Evolutionary conservation across 2,113 vertebrate species (phyloP), one percentile per base, ranked within the genome.

Genomic region (Microtus ochrogaster): DNA sequence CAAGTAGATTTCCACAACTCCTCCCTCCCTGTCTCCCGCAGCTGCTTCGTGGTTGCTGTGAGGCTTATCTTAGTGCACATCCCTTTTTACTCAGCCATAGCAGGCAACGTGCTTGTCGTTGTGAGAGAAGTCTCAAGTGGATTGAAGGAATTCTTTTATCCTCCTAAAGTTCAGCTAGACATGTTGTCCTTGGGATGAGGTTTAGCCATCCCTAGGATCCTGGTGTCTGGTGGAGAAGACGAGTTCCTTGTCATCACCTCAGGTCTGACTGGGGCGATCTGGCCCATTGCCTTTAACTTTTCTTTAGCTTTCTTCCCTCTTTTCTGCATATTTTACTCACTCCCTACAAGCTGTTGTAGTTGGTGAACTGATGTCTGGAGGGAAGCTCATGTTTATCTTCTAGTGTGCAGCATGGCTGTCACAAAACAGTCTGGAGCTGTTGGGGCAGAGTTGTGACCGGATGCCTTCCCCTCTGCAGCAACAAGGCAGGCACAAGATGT

Each of bases 81-180:
- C 77, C 28, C 30, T 44, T 95, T 90, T 76, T 39, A 66, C 84
- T 92, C 49, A 44, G 19, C 36, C n/a, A 26, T 63, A 72, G 73
- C n/a, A 91, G 66, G 70, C 90, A 49, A 41, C 0, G 7, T 70
- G 49, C 90, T 77, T 95, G 63, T 93, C 41, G 73, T 87, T 96
- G 83, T 95, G 70, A 93, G 49, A 94, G 83, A 86, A 95, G 4
- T 66, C 41, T 95, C 76, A 85, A 74, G 73, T 91, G 78, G 79
- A 76, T 77, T 76, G 82, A 89, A 94, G n/a, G 72, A 86, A 89
- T 92, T 83, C 49, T 79, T 86, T 94, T 85, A 93, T 86, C 73
- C 36, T 96, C 33, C 93, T 96, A 66, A 89, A 89, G 94, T 65
- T 39, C 73, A 94, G 47, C 30, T 94, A 41, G 81, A 65, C 41